Conservation (phyloP, 2,888 invertebrate species). For the Lasioglossum zephyrum region DNA sequence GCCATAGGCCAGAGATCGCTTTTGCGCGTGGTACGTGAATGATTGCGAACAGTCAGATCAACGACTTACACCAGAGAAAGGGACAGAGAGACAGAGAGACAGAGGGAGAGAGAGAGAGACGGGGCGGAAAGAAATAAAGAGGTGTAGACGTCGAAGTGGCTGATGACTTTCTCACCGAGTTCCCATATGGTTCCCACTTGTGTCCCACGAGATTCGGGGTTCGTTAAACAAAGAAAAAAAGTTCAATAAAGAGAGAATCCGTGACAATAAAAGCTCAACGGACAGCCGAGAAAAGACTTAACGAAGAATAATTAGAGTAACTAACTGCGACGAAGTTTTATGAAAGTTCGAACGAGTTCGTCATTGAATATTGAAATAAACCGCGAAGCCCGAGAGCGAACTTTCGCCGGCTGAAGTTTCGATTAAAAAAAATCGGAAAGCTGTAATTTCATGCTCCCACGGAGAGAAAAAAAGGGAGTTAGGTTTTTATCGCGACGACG, state of each 20-base stretch:
- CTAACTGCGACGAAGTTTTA: background rate
- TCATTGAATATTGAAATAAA: slow-evolving; percentile 6
- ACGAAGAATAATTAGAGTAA: background rate
- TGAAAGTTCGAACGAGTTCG: background rate
- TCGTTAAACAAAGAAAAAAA: background rate
- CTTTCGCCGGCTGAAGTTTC: background rate
- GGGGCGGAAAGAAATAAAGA: background rate
- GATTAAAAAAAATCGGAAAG: background rate
- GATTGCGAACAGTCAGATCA: slow-evolving; percentile 69
- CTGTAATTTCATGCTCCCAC: background rate
- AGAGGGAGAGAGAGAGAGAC: background rate
- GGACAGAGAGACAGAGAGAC: slow-evolving; percentile 62
- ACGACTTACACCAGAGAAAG: slow-evolving; percentile 71
- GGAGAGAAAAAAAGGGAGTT: background rate
- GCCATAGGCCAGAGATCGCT: background rate
- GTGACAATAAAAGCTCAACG: background rate
- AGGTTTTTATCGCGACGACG: background rate
- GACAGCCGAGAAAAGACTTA: background rate
- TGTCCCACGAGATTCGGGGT: background rate
- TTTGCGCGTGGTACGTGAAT: slow-evolving; percentile 60
- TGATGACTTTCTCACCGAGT: slow-evolving; percentile 11
- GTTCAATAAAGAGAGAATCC: background rate
- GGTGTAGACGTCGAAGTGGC: slow-evolving; percentile 7
- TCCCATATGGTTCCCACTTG: background rate
- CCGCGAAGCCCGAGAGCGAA: background rate